Conservation (phyloP, 2,888 invertebrate species). For the Oscheius sp. region DNA sequence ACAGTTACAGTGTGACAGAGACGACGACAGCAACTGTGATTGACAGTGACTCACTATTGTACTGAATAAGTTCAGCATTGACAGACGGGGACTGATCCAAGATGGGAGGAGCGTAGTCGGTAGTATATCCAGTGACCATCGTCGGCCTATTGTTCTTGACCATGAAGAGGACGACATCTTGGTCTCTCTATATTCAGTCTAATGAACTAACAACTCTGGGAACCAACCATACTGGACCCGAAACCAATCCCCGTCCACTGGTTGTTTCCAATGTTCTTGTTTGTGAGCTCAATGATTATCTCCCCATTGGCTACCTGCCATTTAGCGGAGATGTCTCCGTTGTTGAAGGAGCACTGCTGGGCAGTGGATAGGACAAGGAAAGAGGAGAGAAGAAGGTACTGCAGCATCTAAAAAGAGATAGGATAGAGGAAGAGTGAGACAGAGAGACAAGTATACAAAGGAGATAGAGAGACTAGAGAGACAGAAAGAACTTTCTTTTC, state of each 20-base stretch:
- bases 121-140: constrained; percentile 46
- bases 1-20: not conserved
- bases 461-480: too few relatives aligned
- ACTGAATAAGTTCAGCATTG: constrained; percentile 45
- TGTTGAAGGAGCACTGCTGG: constrained; percentile 46
- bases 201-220: constrained; percentile 9
- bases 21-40: not conserved
- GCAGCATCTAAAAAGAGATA: too few relatives aligned
- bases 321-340: constrained; percentile 48
- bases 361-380: not conserved
- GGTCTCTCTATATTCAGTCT: constrained; percentile 41
- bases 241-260: constrained; percentile 55
- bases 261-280: constrained; percentile 57
- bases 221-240: constrained; percentile 46
- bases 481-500: too few relatives aligned
- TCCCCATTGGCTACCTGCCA: constrained; percentile 54
- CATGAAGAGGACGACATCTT: constrained; percentile 48
- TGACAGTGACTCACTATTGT: constrained; percentile 43
- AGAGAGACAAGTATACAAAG: too few relatives aligned
- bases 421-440: too few relatives aligned
- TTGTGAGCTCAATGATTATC: constrained; percentile 50
- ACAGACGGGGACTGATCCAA: constrained; percentile 44
- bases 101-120: constrained; percentile 49
- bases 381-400: not conserved
- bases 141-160: constrained; percentile 42